Evolutionary conservation across 2,113 vertebrate genomes (phyloP).

Genomic region (Chionis minor): DNA sequence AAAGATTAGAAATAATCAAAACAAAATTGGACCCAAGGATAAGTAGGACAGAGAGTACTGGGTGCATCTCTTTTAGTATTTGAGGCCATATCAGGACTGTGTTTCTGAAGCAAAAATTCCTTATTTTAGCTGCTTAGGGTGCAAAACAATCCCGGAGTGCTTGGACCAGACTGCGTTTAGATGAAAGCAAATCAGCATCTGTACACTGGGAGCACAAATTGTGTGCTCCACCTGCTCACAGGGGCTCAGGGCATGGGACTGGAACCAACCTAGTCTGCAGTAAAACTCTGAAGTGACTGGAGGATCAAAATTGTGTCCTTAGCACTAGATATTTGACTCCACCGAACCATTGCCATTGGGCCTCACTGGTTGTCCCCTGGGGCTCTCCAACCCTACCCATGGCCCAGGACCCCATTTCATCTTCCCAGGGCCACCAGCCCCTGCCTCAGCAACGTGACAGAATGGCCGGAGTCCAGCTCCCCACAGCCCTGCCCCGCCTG

Average conservation of each 20-base stretch:
- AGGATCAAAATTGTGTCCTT: neutral
- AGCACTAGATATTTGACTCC: neutral
- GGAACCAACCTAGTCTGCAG: neutral
- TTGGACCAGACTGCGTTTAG: neutral
- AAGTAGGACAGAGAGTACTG: neutral
- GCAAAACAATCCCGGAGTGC: neutral
- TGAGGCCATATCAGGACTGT: neutral
- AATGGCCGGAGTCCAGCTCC: neutral
- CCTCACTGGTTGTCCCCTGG: neutral
- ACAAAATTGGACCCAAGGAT: neutral
- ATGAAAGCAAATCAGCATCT: neutral
- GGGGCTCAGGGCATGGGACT: neutral
- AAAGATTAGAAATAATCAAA: neutral
- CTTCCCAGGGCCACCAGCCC: neutral
- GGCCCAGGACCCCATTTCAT: neutral
- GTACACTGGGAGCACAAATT: neutral
- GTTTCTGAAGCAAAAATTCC: neutral
- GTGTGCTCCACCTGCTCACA: neutral
- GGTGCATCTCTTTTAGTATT: neutral
- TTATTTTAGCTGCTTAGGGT: neutral
- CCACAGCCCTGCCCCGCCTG: neutral
- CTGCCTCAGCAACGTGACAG: neutral
- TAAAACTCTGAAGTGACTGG: neutral
- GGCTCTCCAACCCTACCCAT: neutral
- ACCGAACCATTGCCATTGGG: accelerated